Base-by-base conservation (phyloP, 1,140 invertebrate species). In the Tetramorium parvispinum region DNA sequence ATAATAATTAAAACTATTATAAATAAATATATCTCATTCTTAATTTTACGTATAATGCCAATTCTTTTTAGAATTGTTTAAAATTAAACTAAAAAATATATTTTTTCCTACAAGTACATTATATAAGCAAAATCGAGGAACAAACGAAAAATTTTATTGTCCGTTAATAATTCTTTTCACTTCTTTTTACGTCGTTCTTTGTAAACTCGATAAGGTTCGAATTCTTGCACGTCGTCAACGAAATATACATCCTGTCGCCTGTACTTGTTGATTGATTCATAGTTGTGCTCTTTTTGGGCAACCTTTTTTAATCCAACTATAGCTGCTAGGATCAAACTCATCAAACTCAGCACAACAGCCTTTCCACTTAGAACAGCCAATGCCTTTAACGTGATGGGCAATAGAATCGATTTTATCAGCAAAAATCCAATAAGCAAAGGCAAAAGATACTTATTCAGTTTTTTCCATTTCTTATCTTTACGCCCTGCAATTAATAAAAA, bases 311-410 rank as follows among this genome's bases (percentile, higher is more conserved):
- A 75, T 6, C 95, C 94, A 10, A 95, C 92, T 76, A 96, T 95
- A 13, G 95, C 94, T 21, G 95, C 96, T 61, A 96, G 79, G 18
- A 96, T 93, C 32, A 96, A 91, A 21, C 96, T 96, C 88, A 96
- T 96, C 86, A 96, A 93, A 85, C 96, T 96, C 71, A 96, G 94
- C n/a, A 96, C 92, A 55, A 96, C 95, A 1, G 96, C 96, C 87
- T 96, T 96, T 18, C 96, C 95, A 32, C 97, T 96, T 11, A 97
- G 90, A 66, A 97, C 95, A 5, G 96, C 96, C 11, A 97, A 88
- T 24, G 95, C 95, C 88, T 97, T 97, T 68, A 97, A 88, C 18
- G 96, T 95, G n/a, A 97, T 92, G 1, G 97, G 97, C 71, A 97
- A 88, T 2, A 97, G 66, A 8, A 97, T 93, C 59, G 96, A 95